Percentiles rank a stretch among this genome's conserved stretches.
phyloP scores from a whole-genome alignment of 2,888 invertebrate genomes.

The Drosophila siamana region DNA sequence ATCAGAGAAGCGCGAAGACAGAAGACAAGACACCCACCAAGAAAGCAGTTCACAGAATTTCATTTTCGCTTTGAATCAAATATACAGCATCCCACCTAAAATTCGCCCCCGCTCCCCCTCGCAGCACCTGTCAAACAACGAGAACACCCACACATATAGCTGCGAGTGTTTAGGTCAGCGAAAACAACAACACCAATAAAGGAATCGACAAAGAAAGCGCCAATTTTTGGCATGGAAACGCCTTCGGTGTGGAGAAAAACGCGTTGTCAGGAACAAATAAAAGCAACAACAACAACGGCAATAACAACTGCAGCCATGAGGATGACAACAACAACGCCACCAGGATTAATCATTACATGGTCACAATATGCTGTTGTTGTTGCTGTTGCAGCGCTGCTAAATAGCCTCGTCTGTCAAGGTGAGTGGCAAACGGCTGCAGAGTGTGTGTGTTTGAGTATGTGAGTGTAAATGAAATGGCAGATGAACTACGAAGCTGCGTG shows the following conservation, averaged over 20 bases:
- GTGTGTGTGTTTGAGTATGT: not conserved
- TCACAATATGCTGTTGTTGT: slow-evolving; percentile 57
- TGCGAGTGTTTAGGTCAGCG: slow-evolving; percentile 38
- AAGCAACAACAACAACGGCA: slow-evolving; percentile 50
- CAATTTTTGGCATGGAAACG: slow-evolving; percentile 53
- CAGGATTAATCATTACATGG: slow-evolving; percentile 71
- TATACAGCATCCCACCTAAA: slow-evolving; percentile 58
- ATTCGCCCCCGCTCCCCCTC: slow-evolving; percentile 13
- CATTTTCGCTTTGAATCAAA: slow-evolving; percentile 22
- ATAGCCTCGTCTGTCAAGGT: slow-evolving; percentile 79
- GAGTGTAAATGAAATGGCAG: not conserved
- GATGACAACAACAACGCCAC: slow-evolving; percentile 30
- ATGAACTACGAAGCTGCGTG: not conserved
- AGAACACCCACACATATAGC: slow-evolving; percentile 30
- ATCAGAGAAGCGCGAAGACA: not conserved
- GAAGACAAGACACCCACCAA: slow-evolving; percentile 60
- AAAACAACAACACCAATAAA: not conserved
- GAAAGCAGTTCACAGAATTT: slow-evolving; percentile 5
- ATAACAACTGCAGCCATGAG: slow-evolving; percentile 40
- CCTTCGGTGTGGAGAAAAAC: slow-evolving; percentile 59
- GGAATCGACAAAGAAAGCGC: slow-evolving; percentile 40
- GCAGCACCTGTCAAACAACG: slow-evolving; percentile 28
- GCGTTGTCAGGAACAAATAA: slow-evolving; percentile 80
- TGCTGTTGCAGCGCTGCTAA: slow-evolving; percentile 71
- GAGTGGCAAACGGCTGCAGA: slow-evolving; percentile 52